Percentiles rank a stretch among this genome's conserved stretches.
Evolutionary conservation across 1,140 invertebrate species (phyloP).

Genomic region (Ooceraea biroi): DNA sequence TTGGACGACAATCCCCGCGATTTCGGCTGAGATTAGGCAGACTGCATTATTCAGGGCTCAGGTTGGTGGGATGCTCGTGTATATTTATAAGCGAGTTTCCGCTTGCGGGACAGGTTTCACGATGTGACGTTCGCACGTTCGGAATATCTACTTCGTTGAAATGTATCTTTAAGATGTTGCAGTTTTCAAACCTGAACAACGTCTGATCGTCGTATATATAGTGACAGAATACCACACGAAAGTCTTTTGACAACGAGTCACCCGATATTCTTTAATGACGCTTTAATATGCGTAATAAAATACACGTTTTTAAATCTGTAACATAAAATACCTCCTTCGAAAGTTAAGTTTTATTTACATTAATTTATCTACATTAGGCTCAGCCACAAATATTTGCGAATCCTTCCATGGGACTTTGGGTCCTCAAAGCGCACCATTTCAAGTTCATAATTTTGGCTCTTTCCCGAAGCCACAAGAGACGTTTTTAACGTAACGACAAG

Average conservation of each 20-base stretch:
- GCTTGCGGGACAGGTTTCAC: slow-evolving; percentile 6
- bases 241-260: background rate
- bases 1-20: slow-evolving; percentile 66
- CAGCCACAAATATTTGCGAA: slow-evolving; percentile 23
- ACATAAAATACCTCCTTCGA: background rate
- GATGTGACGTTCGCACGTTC: slow-evolving; percentile 32
- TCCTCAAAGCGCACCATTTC: background rate
- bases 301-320: background rate
- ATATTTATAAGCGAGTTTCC: slow-evolving; percentile 46
- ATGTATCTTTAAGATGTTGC: slow-evolving; percentile 27
- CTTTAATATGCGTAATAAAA: background rate
- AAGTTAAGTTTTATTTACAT: background rate
- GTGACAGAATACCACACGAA: background rate
- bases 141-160: slow-evolving; percentile 41
- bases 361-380: background rate
- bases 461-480: background rate
- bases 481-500: background rate
- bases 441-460: slow-evolving; percentile 25
- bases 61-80: slow-evolving; percentile 47
- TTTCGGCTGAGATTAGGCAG: slow-evolving; percentile 71
- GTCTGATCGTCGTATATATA: slow-evolving; percentile 1
- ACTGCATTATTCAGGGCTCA: slow-evolving; percentile 73
- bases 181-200: slow-evolving; percentile 2
- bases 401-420: background rate
- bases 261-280: background rate